phyloP scores from a whole-genome alignment of 2,888 invertebrate species.

The Drosophila robusta region DNA sequence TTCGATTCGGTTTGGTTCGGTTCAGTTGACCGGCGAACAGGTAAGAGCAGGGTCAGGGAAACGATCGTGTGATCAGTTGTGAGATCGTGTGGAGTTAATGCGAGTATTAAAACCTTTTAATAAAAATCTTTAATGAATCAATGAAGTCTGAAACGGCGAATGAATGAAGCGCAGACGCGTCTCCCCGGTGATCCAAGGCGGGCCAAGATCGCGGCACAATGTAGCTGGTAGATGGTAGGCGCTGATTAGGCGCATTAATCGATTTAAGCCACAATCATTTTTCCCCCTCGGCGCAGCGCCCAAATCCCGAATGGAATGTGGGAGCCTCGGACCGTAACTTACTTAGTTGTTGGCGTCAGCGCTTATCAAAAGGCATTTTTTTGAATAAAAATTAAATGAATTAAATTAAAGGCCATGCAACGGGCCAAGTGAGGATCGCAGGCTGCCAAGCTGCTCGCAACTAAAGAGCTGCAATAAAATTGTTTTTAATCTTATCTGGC shows the following conservation, averaged over 20 bases:
- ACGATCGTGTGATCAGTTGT: constrained; percentile 67
- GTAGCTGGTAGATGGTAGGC: constrained; percentile 77
- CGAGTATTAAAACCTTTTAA: constrained; percentile 84
- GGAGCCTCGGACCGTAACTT: constrained; percentile 66
- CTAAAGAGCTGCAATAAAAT: constrained; percentile 84
- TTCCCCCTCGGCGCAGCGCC: constrained; percentile 22
- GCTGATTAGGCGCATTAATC: constrained; percentile 83
- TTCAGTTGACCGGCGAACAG: constrained; percentile 43
- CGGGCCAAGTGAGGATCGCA: constrained; percentile 31
- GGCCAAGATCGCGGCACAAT: constrained; percentile 53
- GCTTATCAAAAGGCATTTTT: constrained; percentile 77
- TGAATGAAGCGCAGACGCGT: constrained; percentile 49
- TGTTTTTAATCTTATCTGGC: constrained; percentile 82
- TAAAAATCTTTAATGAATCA: constrained; percentile 82
- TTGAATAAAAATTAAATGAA: constrained; percentile 84
- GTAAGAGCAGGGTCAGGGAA: constrained; percentile 26
- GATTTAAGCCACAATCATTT: constrained; percentile 83
- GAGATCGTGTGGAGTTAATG: constrained; percentile 84
- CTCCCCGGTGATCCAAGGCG: constrained; percentile 15
- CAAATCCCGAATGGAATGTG: constrained; percentile 66
- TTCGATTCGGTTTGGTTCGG: constrained; percentile 23
- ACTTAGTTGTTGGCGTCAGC: constrained; percentile 65
- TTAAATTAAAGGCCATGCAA: constrained; percentile 79
- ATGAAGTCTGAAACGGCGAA: constrained; percentile 61
- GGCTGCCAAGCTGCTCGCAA: constrained; percentile 53